Evolutionary conservation across 2,888 invertebrate genomes (phyloP).

Genomic region (Drosophila vallismaia): DNA sequence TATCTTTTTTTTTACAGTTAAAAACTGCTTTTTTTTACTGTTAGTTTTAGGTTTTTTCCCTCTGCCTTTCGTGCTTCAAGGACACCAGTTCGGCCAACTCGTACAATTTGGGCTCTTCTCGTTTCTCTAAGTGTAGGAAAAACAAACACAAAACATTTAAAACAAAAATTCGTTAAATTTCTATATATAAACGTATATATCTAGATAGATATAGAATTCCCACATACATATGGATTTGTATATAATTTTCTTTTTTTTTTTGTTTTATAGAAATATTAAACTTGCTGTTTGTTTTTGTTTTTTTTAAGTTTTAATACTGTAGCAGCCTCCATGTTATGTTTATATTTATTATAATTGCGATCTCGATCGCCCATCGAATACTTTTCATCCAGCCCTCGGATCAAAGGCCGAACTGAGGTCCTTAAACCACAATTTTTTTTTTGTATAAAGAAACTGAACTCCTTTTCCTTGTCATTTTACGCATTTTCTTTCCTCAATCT

Average conservation of each 20-base stretch:
- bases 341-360: constrained; percentile 33
- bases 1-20: constrained; percentile 24
- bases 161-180: constrained; percentile 42
- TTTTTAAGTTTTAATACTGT: constrained; percentile 73
- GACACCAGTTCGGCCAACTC: constrained; percentile 46
- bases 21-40: constrained; percentile 34
- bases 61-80: constrained; percentile 20
- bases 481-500: constrained; percentile 1
- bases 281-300: constrained; percentile 32
- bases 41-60: constrained; percentile 1
- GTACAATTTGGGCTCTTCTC: constrained; percentile 13
- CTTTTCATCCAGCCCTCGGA: not conserved
- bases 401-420: constrained; percentile 36
- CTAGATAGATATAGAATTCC: constrained; percentile 28
- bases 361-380: constrained; percentile 22
- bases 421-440: constrained; percentile 12
- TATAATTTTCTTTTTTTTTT: constrained; percentile 8
- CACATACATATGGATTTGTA: constrained; percentile 30
- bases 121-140: constrained; percentile 53
- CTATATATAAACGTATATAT: constrained; percentile 34
- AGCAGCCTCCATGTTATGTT: constrained; percentile 77
- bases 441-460: constrained; percentile 33
- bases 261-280: constrained; percentile 51
- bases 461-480: not conserved
- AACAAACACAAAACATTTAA: constrained; percentile 62